A percentile compares a stretch with the other conserved stretches of the same genome.
Conservation (phyloP, 2,797 vertebrate genomes). For the Simalia tracyae region DNA sequence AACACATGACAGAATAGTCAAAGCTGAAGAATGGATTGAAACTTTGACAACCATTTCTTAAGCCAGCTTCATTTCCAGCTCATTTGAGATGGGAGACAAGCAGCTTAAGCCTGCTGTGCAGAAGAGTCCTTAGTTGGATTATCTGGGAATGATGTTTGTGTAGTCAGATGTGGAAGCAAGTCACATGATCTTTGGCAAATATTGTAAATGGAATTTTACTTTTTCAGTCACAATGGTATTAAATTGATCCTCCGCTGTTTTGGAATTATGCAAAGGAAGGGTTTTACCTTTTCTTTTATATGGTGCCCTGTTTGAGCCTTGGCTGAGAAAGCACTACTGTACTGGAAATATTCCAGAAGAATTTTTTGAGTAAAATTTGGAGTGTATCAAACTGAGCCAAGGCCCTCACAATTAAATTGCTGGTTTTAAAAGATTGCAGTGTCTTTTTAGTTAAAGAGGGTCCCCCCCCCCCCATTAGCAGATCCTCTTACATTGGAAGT, state of each 20-base stretch:
- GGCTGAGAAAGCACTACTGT: not conserved
- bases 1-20: not conserved
- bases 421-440: not conserved
- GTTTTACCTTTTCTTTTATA: not conserved
- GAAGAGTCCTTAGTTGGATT: not conserved
- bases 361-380: not conserved
- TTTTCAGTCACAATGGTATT: not conserved
- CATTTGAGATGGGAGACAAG: not conserved
- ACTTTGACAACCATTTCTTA: not conserved
- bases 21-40: not conserved
- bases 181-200: not conserved
- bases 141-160: no score
- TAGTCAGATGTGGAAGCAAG: not conserved
- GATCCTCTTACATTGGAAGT: not conserved
- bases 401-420: not conserved
- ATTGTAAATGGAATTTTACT: not conserved
- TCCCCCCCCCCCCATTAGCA: not conserved
- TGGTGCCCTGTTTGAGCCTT: not conserved
- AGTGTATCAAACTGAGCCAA: not conserved
- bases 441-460: not conserved
- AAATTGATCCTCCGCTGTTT: not conserved
- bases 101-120: not conserved
- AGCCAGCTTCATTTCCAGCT: not conserved
- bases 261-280: not conserved
- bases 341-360: no score